A percentile compares a stretch with the other conserved stretches of the same genome.
Conservation (phyloP, 2,797 vertebrate species). For the Masticophis lateralis region DNA sequence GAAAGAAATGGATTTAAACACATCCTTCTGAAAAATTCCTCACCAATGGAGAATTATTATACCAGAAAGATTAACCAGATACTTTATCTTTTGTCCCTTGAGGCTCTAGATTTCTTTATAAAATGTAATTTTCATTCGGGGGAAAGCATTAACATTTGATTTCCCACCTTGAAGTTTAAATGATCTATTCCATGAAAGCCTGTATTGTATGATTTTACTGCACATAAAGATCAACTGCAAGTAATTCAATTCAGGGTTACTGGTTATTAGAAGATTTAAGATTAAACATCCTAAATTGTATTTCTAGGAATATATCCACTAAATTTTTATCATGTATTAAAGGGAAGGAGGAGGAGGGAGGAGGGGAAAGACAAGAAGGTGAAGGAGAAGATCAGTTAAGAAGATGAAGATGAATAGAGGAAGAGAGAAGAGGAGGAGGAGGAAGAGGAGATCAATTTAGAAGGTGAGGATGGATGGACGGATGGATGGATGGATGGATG, state of each 20-base stretch:
- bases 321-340: not conserved
- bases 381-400: not conserved
- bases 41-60: not conserved
- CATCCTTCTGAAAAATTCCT: not conserved
- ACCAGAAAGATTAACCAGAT: not conserved
- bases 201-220: not conserved
- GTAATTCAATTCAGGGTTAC: not conserved
- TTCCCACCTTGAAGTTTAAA: not conserved
- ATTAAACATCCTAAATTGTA: not conserved
- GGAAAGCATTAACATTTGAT: not conserved
- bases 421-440: no score
- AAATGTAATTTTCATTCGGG: not conserved
- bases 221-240: not conserved
- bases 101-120: not conserved
- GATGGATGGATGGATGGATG: no score
- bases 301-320: not conserved
- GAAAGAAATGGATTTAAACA: not conserved
- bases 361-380: not conserved
- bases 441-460: no score
- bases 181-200: not conserved
- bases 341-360: not conserved
- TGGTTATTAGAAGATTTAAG: not conserved
- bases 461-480: no score
- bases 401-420: not conserved
- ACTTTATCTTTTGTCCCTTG: not conserved